Evolutionary conservation across 2,113 vertebrate species (phyloP).

Genomic region (Cygnus atratus): DNA sequence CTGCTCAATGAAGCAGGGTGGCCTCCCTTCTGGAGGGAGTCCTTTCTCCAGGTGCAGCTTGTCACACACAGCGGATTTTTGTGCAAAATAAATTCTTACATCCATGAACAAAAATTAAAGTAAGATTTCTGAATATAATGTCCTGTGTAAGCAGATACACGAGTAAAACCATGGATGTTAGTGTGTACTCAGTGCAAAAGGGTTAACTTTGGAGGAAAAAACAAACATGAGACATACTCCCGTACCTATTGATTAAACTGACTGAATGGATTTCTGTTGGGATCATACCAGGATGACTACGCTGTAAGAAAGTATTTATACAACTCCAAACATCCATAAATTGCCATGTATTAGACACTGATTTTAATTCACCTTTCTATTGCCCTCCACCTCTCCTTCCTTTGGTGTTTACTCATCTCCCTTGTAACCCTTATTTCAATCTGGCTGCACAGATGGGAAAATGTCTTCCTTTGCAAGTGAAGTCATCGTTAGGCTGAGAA

Average conservation of each 20-base stretch:
- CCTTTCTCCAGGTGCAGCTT: fast-evolving
- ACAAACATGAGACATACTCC: neutral
- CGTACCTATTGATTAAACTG: neutral
- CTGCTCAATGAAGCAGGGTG: neutral
- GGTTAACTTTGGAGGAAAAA: neutral
- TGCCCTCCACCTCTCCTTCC: neutral
- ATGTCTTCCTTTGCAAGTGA: neutral
- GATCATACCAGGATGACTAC: neutral
- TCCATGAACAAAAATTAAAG: neutral
- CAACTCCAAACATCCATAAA: neutral
- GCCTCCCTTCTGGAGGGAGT: neutral
- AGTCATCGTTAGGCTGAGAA: neutral
- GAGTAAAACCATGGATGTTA: neutral
- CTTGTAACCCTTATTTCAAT: neutral
- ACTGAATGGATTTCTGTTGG: neutral
- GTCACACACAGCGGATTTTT: neutral
- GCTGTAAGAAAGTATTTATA: neutral
- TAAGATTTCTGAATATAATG: neutral
- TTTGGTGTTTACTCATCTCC: neutral
- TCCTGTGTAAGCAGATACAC: neutral
- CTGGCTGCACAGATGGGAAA: neutral
- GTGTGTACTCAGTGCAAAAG: neutral
- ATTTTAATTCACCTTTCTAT: conserved; percentile 11
- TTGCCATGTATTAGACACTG: neutral
- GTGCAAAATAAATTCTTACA: neutral